Base-by-base conservation (phyloP, 2,113 vertebrate genomes). In the Anser cygnoides region DNA sequence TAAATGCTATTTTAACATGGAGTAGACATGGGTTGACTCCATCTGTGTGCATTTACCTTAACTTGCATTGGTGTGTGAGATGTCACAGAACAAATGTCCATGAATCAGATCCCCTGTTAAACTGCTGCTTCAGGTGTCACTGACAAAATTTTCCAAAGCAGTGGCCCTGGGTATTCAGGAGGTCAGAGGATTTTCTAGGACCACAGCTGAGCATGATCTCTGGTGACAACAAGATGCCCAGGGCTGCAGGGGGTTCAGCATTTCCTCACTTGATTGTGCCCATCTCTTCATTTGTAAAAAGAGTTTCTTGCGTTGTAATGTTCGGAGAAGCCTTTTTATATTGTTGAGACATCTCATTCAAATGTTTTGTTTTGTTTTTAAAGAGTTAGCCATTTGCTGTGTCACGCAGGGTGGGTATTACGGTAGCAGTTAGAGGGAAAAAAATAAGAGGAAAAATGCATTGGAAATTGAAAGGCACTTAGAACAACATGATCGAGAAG, bases 141-240 rank as follows among this genome's bases (percentile, higher is more conserved):
- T 57, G 44, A 19, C 35, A 88, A 66, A 41, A 61, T 20, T 90
- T 83, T 70, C 26, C 61, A 80, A 41, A 72, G 13, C 13, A 62
- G 17, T 54, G 23, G 10, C 9, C 8, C 44, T 52, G 23, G 5
- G 0, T 6, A 17, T 14, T 70, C 41, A 70, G 22, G 7, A 70
- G 12, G 7, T 7, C 26, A 54, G 41, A 59, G 72, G 12, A 43
- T 1, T 1, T 85, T 90, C 76, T 39, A 90, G n/a, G 28, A 67
- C 33, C 0, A 0, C 18, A 2, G 4, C 41, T 81, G 4, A 52
- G 17, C 14, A 13, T 1, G 0, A 5, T 57, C 63, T 2, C 0
- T 37, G 10, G 10, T 71, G 33, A 68, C 11, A 52, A 68, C 9
- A 52, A 58, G 11, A 4, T 41, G 11, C 2, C 35, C 54, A 29